These are phyloP conservation scores for Cygnus buccinator DNA, from an alignment of 2,113 vertebrate species.

Conservation along the genomic window DNA sequence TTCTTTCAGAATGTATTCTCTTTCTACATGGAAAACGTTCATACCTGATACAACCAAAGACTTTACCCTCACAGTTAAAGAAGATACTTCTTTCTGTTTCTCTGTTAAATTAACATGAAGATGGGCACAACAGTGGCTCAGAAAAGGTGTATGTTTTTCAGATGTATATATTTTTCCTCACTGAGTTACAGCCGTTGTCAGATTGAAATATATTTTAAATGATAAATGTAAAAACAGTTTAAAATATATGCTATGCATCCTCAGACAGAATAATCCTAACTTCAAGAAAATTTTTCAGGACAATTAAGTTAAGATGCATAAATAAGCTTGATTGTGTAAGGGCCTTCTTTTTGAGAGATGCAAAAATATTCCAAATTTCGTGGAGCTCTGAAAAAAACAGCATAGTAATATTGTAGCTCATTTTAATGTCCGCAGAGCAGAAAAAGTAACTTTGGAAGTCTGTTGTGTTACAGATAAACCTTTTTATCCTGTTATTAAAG, in stretches of 20 bases:
- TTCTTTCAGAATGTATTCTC: not conserved
- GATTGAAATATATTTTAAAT: not conserved
- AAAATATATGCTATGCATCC: not conserved
- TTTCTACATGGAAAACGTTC: not conserved
- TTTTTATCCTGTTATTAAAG: not conserved
- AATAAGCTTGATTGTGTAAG: not conserved
- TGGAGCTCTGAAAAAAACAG: not conserved
- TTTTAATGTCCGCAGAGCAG: not conserved
- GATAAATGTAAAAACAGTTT: not conserved
- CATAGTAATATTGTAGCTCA: not conserved
- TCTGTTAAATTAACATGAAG: not conserved
- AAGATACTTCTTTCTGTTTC: not conserved
- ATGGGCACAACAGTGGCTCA: not conserved
- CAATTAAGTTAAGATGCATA: not conserved
- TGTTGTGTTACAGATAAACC: not conserved
- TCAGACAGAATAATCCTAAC: not conserved
- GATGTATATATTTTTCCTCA: not conserved
- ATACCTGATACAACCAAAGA: not conserved
- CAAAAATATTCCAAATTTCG: not conserved
- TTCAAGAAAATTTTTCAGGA: not conserved
- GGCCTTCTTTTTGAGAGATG: not conserved
- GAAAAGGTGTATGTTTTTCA: not conserved
- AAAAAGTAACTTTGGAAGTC: not conserved
- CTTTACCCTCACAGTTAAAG: not conserved
- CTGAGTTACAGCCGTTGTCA: not conserved